Evolutionary conservation across 2,888 invertebrate genomes (phyloP).

Genomic region (Gymnocheta viridis): DNA sequence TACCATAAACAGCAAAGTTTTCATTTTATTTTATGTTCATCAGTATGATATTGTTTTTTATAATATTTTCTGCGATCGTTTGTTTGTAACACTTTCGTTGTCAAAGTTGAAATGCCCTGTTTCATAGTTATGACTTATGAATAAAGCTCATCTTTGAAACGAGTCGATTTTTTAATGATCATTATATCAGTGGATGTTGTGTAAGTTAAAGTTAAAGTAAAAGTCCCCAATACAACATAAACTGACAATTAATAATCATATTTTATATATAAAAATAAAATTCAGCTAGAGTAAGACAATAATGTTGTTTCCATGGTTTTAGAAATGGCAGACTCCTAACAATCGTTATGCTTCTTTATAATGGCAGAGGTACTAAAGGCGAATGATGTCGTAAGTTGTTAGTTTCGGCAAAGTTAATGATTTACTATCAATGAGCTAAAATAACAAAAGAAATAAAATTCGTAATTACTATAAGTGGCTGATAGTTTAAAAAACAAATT

Average conservation of each 20-base stretch:
- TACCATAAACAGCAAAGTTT: conserved; percentile 31
- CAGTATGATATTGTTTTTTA: neutral
- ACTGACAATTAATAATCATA: neutral
- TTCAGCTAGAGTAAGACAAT: neutral
- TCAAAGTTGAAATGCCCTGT: conserved; percentile 47
- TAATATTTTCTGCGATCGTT: conserved; percentile 8
- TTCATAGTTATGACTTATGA: neutral
- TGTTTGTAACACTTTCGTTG: conserved; percentile 50
- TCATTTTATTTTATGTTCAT: conserved; percentile 19
- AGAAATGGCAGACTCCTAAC: neutral
- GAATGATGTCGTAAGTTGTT: too few relatives aligned
- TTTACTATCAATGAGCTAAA: too few relatives aligned
- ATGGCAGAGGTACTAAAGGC: too few relatives aligned
- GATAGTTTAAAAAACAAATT: too few relatives aligned
- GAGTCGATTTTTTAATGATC: neutral
- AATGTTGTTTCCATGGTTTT: neutral
- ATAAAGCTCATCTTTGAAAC: conserved; percentile 27
- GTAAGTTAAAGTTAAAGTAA: neutral
- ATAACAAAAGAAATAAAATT: too few relatives aligned
- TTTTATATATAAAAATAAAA: neutral
- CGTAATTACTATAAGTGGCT: too few relatives aligned
- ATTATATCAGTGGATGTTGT: neutral
- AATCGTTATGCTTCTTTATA: neutral
- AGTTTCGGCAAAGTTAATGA: too few relatives aligned
- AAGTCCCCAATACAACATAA: neutral